phyloP scores from a whole-genome alignment of 2,797 vertebrate genomes.

The Acestrorhynchus altus region DNA sequence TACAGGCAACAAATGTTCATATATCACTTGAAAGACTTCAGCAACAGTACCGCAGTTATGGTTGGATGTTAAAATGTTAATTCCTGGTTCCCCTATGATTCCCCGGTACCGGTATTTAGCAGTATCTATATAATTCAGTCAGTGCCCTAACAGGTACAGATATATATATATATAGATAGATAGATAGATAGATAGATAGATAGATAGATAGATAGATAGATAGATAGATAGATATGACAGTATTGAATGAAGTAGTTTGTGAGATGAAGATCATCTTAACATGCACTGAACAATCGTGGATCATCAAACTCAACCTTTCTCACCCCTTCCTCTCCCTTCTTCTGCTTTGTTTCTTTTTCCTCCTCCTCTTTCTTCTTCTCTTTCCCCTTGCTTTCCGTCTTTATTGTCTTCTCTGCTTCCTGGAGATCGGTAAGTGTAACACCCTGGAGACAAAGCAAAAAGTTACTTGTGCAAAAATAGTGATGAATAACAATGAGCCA shows the following conservation, averaged over 20 bases:
- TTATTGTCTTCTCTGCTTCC: constrained; percentile 86
- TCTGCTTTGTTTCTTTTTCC: constrained; percentile 70
- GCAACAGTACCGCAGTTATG: too few species aligned
- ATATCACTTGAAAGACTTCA: too few species aligned
- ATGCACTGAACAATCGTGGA: constrained; percentile 7
- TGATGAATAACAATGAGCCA: not conserved
- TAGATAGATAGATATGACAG: too few species aligned
- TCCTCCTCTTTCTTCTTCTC: constrained; percentile 73
- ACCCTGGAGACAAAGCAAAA: constrained; percentile 71
- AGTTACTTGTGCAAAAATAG: not conserved
- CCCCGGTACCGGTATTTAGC: too few species aligned
- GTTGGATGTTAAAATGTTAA: too few species aligned
- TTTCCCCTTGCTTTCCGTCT: constrained; percentile 62
- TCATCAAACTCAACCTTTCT: constrained; percentile 56
- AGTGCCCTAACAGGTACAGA: too few species aligned
- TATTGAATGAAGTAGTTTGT: not conserved
- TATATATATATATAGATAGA: too few species aligned
- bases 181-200: too few species aligned
- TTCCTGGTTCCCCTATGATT: too few species aligned
- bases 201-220: too few species aligned
- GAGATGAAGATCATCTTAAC: not conserved
- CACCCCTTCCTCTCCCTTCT: constrained; percentile 79
- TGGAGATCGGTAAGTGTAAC: constrained; percentile 87
- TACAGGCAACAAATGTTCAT: too few species aligned
- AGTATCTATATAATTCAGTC: too few species aligned